A percentile compares a stretch with the other conserved stretches of the same genome.
phyloP scores from a whole-genome alignment of 2,888 invertebrate genomes.

The Toxonevra muliebris region DNA sequence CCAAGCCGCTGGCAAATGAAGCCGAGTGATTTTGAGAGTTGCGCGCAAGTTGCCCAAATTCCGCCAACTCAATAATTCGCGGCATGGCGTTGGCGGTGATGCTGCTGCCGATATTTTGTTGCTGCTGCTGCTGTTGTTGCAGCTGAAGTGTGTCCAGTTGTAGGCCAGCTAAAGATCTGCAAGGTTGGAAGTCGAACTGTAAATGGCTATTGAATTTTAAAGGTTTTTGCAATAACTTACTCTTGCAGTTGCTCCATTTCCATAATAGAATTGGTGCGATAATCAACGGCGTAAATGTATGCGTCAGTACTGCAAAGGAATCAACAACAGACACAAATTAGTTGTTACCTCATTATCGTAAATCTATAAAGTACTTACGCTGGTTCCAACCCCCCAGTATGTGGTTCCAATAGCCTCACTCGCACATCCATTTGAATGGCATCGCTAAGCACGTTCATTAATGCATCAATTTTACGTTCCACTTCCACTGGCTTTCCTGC shows the following conservation, averaged over 20 bases:
- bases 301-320: conserved; percentile 78
- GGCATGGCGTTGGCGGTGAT: conserved; percentile 66
- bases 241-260: conserved; percentile 81
- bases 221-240: conserved; percentile 66
- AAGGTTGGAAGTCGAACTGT: conserved; percentile 30
- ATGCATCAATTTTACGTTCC: conserved; percentile 75
- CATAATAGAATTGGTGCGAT: conserved; percentile 80
- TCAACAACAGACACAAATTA: background rate
- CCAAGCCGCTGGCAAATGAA: conserved; percentile 73
- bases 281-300: conserved; percentile 87
- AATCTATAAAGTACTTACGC: conserved; percentile 53
- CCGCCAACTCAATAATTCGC: conserved; percentile 72
- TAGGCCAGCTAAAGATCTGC: conserved; percentile 69
- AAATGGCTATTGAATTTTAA: background rate
- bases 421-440: conserved; percentile 82
- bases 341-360: background rate
- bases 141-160: conserved; percentile 49
- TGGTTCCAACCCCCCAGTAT: conserved; percentile 67
- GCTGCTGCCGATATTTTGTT: conserved; percentile 20
- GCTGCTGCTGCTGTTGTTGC: conserved; percentile 47
- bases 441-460: conserved; percentile 74
- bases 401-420: conserved; percentile 81
- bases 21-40: conserved; percentile 60
- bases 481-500: conserved; percentile 80
- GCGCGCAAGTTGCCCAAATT: conserved; percentile 55